These are phyloP conservation scores for Brienomyrus longianalis DNA, from an alignment of 2,113 vertebrate genomes.

Conservation along the genomic window DNA sequence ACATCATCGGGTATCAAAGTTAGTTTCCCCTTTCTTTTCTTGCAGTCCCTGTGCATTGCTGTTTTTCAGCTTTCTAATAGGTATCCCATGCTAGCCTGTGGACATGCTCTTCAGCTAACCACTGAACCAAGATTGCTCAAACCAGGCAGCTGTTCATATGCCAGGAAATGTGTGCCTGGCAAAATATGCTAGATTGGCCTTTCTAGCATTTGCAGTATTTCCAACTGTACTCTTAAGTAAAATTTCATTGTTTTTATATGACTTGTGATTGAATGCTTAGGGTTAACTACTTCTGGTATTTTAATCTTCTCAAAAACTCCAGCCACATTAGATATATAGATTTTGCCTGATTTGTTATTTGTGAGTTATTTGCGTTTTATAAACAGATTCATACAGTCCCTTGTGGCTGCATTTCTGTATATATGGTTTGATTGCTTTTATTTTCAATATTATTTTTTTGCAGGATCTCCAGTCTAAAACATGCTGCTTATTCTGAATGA, in stretches of 20 bases:
- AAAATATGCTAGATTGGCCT: background rate
- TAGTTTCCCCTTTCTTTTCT: background rate
- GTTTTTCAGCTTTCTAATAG: background rate
- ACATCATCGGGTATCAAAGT: background rate
- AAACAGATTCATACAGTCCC: background rate
- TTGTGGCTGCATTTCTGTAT: background rate
- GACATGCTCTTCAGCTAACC: background rate
- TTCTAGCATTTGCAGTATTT: background rate
- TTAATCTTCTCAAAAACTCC: background rate
- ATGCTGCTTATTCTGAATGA: background rate
- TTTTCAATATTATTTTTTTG: background rate
- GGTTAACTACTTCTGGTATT: background rate
- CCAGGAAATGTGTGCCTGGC: background rate
- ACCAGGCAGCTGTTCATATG: background rate
- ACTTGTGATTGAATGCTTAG: background rate
- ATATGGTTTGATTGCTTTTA: background rate
- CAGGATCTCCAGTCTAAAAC: background rate
- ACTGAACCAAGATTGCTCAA: background rate
- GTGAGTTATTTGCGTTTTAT: background rate
- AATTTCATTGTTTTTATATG: background rate
- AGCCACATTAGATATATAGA: background rate
- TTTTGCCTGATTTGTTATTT: background rate
- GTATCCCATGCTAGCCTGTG: background rate
- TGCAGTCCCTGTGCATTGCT: background rate
- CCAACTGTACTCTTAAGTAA: background rate